Conservation (phyloP, 2,113 vertebrate genomes). For the Centropus bengalensis region DNA sequence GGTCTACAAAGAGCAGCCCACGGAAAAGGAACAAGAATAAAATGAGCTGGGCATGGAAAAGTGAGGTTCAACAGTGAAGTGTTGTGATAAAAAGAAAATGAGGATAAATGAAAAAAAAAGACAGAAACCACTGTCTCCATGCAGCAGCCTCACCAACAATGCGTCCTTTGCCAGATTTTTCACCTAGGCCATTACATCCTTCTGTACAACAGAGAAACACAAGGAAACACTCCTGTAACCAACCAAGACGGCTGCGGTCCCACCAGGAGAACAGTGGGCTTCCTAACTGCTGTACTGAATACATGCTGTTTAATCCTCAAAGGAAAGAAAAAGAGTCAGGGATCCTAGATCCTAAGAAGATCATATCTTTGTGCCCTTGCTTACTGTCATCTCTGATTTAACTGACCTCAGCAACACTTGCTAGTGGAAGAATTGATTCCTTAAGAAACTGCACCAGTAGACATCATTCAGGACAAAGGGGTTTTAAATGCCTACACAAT, state of each 20-base stretch:
- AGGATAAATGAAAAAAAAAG: neutral
- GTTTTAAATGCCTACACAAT: neutral
- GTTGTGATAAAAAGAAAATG: neutral
- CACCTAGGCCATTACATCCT: neutral
- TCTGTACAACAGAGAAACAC: neutral
- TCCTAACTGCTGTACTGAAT: rapidly evolving
- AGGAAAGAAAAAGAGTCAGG: neutral
- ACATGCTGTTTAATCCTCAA: neutral
- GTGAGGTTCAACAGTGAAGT: neutral
- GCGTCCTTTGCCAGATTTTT: neutral
- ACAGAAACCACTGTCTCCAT: neutral
- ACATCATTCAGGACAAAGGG: neutral
- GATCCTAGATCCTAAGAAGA: neutral
- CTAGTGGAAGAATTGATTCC: neutral
- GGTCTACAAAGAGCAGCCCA: neutral
- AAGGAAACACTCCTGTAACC: neutral
- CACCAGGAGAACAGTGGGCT: neutral
- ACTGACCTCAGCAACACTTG: constrained; percentile 42
- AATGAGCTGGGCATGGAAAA: neutral
- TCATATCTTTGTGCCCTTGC: neutral
- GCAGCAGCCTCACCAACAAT: neutral
- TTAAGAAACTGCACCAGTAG: constrained; percentile 15
- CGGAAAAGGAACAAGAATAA: neutral
- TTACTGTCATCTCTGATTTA: neutral
- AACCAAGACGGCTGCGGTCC: neutral